Conservation (phyloP, 2,888 invertebrate genomes). For the Athalia rosae region DNA sequence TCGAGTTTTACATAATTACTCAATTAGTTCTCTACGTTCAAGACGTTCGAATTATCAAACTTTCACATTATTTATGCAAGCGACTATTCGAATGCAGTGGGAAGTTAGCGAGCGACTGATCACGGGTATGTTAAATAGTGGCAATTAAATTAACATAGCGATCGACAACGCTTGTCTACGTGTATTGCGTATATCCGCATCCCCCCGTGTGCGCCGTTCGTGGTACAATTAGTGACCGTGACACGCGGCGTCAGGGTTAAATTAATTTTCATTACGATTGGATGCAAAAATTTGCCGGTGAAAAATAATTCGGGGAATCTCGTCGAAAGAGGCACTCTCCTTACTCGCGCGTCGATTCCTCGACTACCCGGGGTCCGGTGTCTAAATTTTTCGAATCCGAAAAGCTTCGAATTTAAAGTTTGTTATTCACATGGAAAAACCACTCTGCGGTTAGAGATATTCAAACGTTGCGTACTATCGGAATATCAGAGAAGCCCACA, state of each 20-base stretch:
- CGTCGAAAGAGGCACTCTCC: no score
- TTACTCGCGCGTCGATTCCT: no score
- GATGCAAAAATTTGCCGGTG: no score
- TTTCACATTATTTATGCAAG: background rate
- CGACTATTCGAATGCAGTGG: constrained; percentile 15
- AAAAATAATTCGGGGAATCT: no score
- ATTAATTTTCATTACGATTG: no score
- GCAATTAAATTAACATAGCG: constrained; percentile 40
- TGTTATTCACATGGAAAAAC: constrained; percentile 14
- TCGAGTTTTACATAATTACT: constrained; percentile 27
- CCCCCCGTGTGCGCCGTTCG: no score
- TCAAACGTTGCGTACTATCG: background rate
- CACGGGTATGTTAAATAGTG: constrained; percentile 28
- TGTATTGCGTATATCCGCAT: no score
- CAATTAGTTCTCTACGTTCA: constrained; percentile 22
- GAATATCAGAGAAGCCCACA: background rate
- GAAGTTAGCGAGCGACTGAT: constrained; percentile 2
- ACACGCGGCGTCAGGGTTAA: no score
- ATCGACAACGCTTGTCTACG: constrained; percentile 5
- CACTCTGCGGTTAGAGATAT: constrained; percentile 17
- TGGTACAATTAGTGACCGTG: no score
- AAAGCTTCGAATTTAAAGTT: background rate
- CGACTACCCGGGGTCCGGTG: no score
- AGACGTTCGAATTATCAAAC: constrained; percentile 16
- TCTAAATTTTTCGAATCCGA: no score